Evolutionary conservation across 2,888 invertebrate species (phyloP), one percentile per base, ranked within the genome.

Genomic region (Mycalesis mineus): DNA sequence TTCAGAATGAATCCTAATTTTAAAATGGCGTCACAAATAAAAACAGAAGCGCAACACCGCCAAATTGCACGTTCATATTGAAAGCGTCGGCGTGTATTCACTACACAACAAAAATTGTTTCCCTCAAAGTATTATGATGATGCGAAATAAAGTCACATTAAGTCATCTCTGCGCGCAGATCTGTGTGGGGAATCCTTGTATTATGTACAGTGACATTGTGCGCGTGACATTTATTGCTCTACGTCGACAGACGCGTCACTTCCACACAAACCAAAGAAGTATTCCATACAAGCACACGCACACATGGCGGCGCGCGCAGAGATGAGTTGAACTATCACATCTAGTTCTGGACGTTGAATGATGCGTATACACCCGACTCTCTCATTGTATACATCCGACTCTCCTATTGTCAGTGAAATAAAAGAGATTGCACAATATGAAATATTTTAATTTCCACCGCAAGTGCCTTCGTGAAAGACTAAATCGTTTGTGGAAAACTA

Each of bases 401-500:
- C 65, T 68, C 73, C 74, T 78, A 86, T 88, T 88, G 88, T 89
- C 81, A 83, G 85, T 67, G 59, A 64, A 57, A 73, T 82, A 80
- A 88, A 88, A 88, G 87, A 84, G 84, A 82, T 82, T 81, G 83
- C 82, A 78, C 79, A 82, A 82, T 85, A 86, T 85, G 84, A 84
- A 87, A 86, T 86, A 82, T 82, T 85, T 82, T 83, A 75, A 78
- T 73, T 72, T 78, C 78, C 81, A 80, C 77, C 77, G 78, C 77
- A 74, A 71, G 75, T 78, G 75, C 77, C 75, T 83, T 82, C 80
- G 81, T 84, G 84, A 84, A 77, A 72, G 67, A 67, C 73, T 60
- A 66, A 70, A 64, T 65, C 69, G 66, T 60, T 72, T 76, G 75
- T 76, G 73, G 74, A 72, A 54, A 72, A 72, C 75, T 80, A 72